phyloP scores from a whole-genome alignment of 2,888 invertebrate species.

The Phengaris arion region DNA sequence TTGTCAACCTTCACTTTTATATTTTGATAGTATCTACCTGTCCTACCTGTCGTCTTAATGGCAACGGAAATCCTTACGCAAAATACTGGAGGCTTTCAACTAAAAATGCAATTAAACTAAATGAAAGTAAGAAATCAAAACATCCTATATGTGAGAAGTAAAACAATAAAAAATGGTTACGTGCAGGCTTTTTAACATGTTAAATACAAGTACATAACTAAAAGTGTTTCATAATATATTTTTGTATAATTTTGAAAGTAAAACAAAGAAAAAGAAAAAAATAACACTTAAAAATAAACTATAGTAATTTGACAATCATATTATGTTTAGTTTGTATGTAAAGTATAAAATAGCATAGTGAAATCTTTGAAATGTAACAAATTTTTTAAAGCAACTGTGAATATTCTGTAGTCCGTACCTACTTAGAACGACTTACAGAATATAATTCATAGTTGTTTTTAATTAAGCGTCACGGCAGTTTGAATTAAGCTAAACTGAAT shows the following conservation, averaged over 20 bases:
- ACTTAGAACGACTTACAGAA: too few relatives aligned
- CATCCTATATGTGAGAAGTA: not conserved
- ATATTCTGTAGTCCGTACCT: too few relatives aligned
- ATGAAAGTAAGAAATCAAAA: conserved; percentile 6
- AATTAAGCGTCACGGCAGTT: too few relatives aligned
- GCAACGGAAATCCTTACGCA: conserved; percentile 24
- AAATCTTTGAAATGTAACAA: not conserved
- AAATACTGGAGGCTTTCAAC: not conserved
- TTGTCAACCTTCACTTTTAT: conserved; percentile 21
- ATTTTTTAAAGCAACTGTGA: not conserved
- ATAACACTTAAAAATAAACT: not conserved
- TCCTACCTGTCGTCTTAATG: conserved; percentile 13
- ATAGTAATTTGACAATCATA: not conserved
- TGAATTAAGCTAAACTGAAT: too few relatives aligned
- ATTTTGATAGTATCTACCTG: conserved; percentile 3
- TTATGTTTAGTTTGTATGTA: not conserved
- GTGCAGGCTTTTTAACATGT: not conserved
- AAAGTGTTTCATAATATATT: not conserved
- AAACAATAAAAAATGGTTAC: not conserved
- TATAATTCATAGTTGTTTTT: too few relatives aligned
- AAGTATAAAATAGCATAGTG: not conserved
- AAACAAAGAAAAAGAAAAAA: too few relatives aligned
- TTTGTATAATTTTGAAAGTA: not conserved
- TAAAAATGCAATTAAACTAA: conserved; percentile 5
- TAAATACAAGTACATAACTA: not conserved